These are phyloP conservation scores for Microdon myrmicae DNA, from an alignment of 2,888 invertebrate species.

Conservation along the genomic window DNA sequence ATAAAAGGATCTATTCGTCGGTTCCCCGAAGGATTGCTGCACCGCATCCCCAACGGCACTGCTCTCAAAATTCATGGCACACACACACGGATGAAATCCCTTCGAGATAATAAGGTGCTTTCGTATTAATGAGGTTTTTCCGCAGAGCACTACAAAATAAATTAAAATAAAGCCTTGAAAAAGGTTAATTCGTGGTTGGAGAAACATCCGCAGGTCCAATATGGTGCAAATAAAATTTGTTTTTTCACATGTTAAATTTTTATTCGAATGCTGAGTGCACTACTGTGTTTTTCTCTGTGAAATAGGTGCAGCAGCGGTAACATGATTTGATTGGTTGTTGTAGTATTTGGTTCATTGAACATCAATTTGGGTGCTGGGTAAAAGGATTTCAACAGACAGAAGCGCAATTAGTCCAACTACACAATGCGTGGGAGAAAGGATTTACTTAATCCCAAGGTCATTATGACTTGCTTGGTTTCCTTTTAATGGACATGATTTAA, in stretches of 20 bases:
- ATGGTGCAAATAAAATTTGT: conserved; percentile 33
- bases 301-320: background rate
- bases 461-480: no score
- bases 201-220: conserved; percentile 20
- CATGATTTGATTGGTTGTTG: conserved; percentile 18
- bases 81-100: conserved; percentile 26
- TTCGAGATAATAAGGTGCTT: conserved; percentile 35
- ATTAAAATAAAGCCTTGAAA: conserved; percentile 11
- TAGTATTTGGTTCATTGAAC: conserved; percentile 7
- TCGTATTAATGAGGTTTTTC: conserved; percentile 43
- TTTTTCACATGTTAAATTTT: conserved; percentile 37
- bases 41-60: conserved; percentile 7
- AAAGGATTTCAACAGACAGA: no score
- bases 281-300: conserved; percentile 13
- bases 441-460: no score
- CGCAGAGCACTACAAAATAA: conserved; percentile 33
- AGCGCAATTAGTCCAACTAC: no score
- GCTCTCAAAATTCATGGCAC: conserved; percentile 26
- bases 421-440: no score
- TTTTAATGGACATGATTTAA: no score
- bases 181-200: conserved; percentile 18
- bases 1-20: conserved; percentile 15
- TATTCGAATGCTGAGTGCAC: no score
- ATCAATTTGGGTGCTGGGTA: no score
- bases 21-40: conserved; percentile 27